Evolutionary conservation across 2,888 invertebrate species (phyloP).

Genomic region (Cosmopolites sordidus): DNA sequence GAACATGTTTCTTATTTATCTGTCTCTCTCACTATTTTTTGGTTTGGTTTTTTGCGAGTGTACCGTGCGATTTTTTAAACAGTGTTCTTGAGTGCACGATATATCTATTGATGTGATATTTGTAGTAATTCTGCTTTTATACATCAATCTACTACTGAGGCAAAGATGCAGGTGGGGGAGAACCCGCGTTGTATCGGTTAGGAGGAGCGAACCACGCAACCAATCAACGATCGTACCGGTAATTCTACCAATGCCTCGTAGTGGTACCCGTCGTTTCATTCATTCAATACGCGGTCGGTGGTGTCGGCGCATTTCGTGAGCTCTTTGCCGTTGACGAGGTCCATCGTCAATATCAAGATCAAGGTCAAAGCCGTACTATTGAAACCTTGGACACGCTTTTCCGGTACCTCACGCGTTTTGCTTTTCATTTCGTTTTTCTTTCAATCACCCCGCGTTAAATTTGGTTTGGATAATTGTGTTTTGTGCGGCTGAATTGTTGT

Average conservation of each 20-base stretch:
- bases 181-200: slow-evolving; percentile 26
- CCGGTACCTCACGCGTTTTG: not conserved
- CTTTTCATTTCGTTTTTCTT: slow-evolving; percentile 1
- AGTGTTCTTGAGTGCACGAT: slow-evolving; percentile 33
- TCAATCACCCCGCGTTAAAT: not conserved
- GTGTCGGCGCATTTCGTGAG: not conserved
- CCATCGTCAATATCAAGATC: slow-evolving; percentile 30
- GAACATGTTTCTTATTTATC: slow-evolving; percentile 43
- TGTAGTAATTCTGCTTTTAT: slow-evolving; percentile 38
- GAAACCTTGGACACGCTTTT: slow-evolving; percentile 5
- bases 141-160: slow-evolving; percentile 38
- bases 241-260: slow-evolving; percentile 32
- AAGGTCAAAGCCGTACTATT: slow-evolving; percentile 29
- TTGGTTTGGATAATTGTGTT: slow-evolving; percentile 1
- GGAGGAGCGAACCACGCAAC: slow-evolving; percentile 36
- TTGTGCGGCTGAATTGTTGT: slow-evolving; percentile 16
- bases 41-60: slow-evolving; percentile 10
- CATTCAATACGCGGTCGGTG: slow-evolving; percentile 27
- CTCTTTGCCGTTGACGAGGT: slow-evolving; percentile 12
- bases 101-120: slow-evolving; percentile 36
- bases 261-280: slow-evolving; percentile 37
- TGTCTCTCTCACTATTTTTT: too few species aligned
- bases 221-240: slow-evolving; percentile 32
- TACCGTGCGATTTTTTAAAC: slow-evolving; percentile 15
- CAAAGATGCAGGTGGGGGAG: slow-evolving; percentile 34